A percentile compares a stretch with the other conserved stretches of the same genome.
Conservation (phyloP, 1,140 invertebrate species). For the Lucilia sericata region DNA sequence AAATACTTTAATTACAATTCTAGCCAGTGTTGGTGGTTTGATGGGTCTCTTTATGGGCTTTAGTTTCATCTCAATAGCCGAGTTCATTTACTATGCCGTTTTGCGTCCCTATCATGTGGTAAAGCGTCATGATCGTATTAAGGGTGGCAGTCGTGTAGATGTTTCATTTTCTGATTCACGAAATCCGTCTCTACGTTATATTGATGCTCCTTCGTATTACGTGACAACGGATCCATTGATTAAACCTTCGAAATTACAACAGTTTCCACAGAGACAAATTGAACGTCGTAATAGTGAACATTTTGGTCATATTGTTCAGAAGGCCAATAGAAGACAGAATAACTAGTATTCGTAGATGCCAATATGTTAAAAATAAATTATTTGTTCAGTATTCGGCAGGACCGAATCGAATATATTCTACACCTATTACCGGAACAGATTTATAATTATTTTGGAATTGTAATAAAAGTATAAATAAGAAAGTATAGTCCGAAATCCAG, state of each 20-base stretch:
- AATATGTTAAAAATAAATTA: too few relatives aligned
- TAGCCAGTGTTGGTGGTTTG: constrained; percentile 82
- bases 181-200: neutral
- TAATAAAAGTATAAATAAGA: too few relatives aligned
- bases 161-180: neutral
- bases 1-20: constrained; percentile 52
- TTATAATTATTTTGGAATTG: too few relatives aligned
- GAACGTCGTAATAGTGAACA: constrained; percentile 7
- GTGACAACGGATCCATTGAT: neutral
- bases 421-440: too few relatives aligned
- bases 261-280: constrained; percentile 4
- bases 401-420: too few relatives aligned
- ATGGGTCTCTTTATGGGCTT: constrained; percentile 84
- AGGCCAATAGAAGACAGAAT: neutral
- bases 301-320: neutral
- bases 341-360: neutral
- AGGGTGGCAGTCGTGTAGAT: constrained; percentile 48
- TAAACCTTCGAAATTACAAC: constrained; percentile 4
- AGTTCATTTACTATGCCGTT: constrained; percentile 78
- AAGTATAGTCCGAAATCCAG: too few relatives aligned
- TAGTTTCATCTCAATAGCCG: constrained; percentile 80
- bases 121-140: constrained; percentile 22
- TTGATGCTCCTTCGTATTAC: neutral
- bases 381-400: too few relatives aligned
- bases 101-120: constrained; percentile 70